These are phyloP conservation scores for Lagopus leucura DNA, from an alignment of 2,113 vertebrate species.

Conservation along the genomic window DNA sequence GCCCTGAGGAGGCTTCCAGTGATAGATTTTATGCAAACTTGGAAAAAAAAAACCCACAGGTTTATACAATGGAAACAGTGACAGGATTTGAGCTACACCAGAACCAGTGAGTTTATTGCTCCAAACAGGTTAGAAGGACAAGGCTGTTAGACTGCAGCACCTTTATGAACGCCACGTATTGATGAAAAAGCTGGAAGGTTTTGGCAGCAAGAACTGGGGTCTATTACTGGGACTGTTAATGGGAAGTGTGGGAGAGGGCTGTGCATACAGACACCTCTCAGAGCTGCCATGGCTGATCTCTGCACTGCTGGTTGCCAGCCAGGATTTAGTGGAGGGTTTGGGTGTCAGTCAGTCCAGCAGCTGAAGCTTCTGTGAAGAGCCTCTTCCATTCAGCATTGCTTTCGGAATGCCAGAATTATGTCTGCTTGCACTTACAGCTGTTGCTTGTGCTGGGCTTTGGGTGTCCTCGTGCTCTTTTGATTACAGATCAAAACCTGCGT, in stretches of 20 bases:
- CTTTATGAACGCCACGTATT: not conserved
- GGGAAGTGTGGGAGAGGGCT: not conserved
- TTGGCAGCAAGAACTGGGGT: not conserved
- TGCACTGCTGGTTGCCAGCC: not conserved
- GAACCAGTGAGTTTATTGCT: not conserved
- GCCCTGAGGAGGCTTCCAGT: constrained; percentile 19
- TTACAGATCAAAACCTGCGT: not conserved
- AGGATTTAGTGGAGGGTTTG: not conserved
- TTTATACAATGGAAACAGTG: constrained; percentile 31
- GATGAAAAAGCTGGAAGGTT: not conserved
- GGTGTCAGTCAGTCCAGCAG: not conserved
- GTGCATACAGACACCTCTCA: not conserved
- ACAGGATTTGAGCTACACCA: not conserved
- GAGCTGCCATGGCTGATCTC: accelerated
- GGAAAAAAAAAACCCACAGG: not conserved
- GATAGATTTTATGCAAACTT: not conserved
- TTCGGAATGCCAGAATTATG: not conserved
- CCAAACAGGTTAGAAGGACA: not conserved
- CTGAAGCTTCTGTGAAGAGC: not conserved
- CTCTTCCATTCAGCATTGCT: not conserved
- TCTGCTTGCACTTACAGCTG: not conserved
- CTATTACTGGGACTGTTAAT: not conserved
- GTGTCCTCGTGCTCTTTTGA: not conserved
- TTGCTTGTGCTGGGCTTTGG: not conserved
- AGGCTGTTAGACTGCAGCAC: not conserved